Percentiles rank a stretch among this genome's conserved stretches.
Evolutionary conservation across 2,113 vertebrate species (phyloP).

Genomic region (Beaufortia kweichowensis): DNA sequence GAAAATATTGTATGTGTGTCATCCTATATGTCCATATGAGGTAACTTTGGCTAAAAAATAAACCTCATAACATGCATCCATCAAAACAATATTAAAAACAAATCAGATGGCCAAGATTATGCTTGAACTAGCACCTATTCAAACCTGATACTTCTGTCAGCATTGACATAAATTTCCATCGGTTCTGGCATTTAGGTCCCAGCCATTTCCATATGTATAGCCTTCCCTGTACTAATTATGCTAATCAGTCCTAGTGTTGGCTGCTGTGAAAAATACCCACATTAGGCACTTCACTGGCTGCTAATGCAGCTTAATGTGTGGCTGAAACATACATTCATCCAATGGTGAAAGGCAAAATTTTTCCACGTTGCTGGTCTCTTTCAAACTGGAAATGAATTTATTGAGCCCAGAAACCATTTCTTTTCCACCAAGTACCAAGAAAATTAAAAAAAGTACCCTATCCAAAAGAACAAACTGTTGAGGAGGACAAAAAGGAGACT

Average conservation of each 20-base stretch:
- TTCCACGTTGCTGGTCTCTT: conserved; percentile 96
- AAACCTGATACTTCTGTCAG: conserved; percentile 87
- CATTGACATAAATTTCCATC: conserved; percentile 92
- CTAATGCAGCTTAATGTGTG: conserved; percentile 96
- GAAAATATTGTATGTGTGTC: conserved; percentile 1
- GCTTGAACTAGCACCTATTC: conserved; percentile 85
- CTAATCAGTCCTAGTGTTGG: conserved; percentile 93
- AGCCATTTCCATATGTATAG: conserved; percentile 96
- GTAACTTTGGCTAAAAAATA: not conserved
- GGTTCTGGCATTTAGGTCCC: conserved; percentile 91
- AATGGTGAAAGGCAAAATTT: conserved; percentile 89
- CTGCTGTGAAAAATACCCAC: conserved; percentile 95
- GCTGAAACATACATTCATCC: conserved; percentile 96
- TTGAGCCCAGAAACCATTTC: conserved; percentile 84
- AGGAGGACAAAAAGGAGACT: conserved; percentile 35
- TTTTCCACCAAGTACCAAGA: conserved; percentile 75
- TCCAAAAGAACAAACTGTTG: conserved; percentile 61
- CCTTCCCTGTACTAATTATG: conserved; percentile 95
- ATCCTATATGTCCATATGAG: not conserved
- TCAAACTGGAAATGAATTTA: conserved; percentile 94
- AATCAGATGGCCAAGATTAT: conserved; percentile 63
- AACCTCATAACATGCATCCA: not conserved
- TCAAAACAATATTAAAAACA: conserved; percentile 22
- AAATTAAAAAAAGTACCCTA: conserved; percentile 64
- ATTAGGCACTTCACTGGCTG: conserved; percentile 95